Evolutionary conservation across 2,113 vertebrate species (phyloP), one percentile per base, ranked within the genome.

Genomic region (Cygnus atratus): DNA sequence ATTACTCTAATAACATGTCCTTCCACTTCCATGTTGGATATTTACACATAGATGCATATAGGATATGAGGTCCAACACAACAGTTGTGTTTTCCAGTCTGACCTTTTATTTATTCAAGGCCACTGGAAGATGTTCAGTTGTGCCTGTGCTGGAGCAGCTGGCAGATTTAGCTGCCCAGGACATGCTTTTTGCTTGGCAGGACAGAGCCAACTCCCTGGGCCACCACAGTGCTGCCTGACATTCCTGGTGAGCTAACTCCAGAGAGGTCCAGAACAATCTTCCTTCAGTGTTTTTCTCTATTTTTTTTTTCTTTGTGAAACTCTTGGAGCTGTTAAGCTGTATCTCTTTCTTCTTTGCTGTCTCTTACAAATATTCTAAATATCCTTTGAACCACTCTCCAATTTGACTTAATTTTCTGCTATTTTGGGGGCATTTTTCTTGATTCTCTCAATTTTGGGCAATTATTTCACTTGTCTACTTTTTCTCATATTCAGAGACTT

Each of bases 351-450:
- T 43, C 39, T 68, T 80, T 58, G 26, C 35, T 62, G 0, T 44
- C 73, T 57, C 44, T 77, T 62, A 14, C 65, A 70, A 39, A 5
- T 43, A 24, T 11, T 61, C 10, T 31, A 61, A 44, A 28, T 66
- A 62, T 10, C 58, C 9, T 77, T 86, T 15, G 35, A 67, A 72
- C 6, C 11, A 24, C 7, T 46, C 35, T 11, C 22, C 46, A 50
- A 25, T 72, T 35, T 62, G 9, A 25, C 46, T 37, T 24, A 10
- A 1, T 73, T 62, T 73, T 57, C 17, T 77, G 10, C 6, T 39
- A 0, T 15, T 2, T 67, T n/a, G 22, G 4, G 25, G n/a, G 2
- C 8, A 10, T 9, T 55, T 66, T 61, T n/a, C 31, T 35, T 4
- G 1, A 15, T 67, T 77, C 22, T 35, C 28, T 77, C 13, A 43